Conservation (phyloP, 2,888 invertebrate species). For the Eurois occulta region DNA sequence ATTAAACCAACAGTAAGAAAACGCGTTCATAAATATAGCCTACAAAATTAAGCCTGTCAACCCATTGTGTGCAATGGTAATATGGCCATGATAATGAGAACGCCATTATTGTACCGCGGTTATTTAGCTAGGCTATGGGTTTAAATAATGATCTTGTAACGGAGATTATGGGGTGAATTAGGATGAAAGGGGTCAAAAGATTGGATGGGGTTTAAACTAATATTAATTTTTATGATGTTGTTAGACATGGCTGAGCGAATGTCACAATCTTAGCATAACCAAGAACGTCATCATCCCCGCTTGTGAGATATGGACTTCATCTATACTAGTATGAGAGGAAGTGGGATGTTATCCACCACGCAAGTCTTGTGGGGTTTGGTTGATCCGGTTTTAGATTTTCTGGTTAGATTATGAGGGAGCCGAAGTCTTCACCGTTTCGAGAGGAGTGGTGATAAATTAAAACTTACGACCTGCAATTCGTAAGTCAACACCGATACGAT, state of each 20-base stretch:
- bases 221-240: slow-evolving; percentile 14
- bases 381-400: rapidly evolving
- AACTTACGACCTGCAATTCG: background rate
- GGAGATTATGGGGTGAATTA: slow-evolving; percentile 48
- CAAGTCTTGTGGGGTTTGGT: background rate
- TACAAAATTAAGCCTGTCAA: slow-evolving; percentile 62
- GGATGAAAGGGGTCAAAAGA: slow-evolving; percentile 25
- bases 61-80: slow-evolving; percentile 57
- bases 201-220: background rate
- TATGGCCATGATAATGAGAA: slow-evolving; percentile 45
- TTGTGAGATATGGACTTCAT: background rate
- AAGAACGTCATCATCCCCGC: background rate
- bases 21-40: slow-evolving; percentile 65
- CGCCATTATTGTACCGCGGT: slow-evolving; percentile 39
- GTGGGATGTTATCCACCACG: background rate
- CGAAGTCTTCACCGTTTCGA: background rate
- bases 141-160: slow-evolving; percentile 45
- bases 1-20: slow-evolving; percentile 71
- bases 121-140: slow-evolving; percentile 35
- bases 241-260: background rate
- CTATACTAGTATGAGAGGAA: background rate
- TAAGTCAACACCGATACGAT: background rate
- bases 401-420: background rate
- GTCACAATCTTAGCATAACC: background rate
- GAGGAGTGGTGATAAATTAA: background rate